A percentile compares a stretch with the other conserved stretches of the same genome.
phyloP scores from a whole-genome alignment of 1,140 invertebrate genomes.

The Reticulitermes speratus region DNA sequence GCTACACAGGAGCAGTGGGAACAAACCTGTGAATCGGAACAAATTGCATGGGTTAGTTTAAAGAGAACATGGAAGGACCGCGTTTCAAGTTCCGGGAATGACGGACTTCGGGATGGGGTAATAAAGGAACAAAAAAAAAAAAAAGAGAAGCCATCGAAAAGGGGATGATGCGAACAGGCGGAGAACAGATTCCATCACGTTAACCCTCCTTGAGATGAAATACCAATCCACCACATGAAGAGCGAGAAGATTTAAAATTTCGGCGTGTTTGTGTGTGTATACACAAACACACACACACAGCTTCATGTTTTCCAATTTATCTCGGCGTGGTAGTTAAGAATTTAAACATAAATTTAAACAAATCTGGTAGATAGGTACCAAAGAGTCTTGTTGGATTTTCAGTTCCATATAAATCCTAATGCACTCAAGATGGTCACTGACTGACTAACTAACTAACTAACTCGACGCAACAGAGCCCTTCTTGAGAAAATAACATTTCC shows the following conservation, averaged over 20 bases:
- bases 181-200: not conserved
- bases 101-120: not conserved
- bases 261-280: not conserved
- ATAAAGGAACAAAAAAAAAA: not conserved
- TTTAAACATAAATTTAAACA: not conserved
- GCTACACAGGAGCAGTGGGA: too few species aligned
- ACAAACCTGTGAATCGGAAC: too few species aligned
- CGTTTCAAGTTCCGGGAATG: not conserved
- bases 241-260: not conserved
- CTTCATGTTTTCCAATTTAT: not conserved
- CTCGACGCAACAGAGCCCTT: too few species aligned
- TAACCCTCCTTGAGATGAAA: not conserved
- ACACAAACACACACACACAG: not conserved
- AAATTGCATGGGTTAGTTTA: not conserved
- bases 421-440: too few species aligned
- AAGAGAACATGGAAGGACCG: not conserved
- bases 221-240: not conserved
- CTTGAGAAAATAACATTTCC: too few species aligned
- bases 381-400: not conserved
- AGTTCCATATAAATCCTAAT: not conserved
- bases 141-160: not conserved
- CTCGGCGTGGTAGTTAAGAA: not conserved
- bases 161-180: not conserved
- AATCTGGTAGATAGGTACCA: not conserved
- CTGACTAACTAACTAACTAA: too few species aligned